Evolutionary conservation across 2,888 invertebrate species (phyloP).

Genomic region (Lordiphosa fenestrarum): DNA sequence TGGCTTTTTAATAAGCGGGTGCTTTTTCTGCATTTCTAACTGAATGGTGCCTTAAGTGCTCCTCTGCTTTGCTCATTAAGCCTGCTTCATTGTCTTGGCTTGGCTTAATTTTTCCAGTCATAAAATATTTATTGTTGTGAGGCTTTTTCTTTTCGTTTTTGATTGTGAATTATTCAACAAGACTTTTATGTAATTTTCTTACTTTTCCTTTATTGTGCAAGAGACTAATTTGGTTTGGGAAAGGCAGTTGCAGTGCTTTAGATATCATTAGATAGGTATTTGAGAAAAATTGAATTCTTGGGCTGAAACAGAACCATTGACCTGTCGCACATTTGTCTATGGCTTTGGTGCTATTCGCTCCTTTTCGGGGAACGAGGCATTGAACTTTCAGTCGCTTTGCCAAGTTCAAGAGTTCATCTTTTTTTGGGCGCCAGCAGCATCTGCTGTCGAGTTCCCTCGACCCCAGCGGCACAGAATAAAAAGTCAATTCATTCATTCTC

Average conservation of each 20-base stretch:
- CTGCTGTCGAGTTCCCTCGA: conserved; percentile 35
- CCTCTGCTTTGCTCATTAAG: conserved; percentile 8
- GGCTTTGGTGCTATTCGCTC: conserved; percentile 24
- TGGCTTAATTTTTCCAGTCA: conserved; percentile 32
- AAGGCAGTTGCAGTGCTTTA: background rate
- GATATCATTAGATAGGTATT: background rate
- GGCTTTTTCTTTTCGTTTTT: conserved; percentile 24
- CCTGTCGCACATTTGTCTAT: conserved; percentile 17
- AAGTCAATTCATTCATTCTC: conserved; percentile 38
- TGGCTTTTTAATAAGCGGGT: conserved; percentile 10
- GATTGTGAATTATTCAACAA: conserved; percentile 11
- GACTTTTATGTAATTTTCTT: conserved; percentile 10
- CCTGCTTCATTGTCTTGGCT: conserved; percentile 14
- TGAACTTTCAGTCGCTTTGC: conserved; percentile 51
- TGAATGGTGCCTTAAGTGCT: background rate
- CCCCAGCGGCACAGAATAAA: background rate
- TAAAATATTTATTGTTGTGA: conserved; percentile 62
- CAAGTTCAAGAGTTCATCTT: conserved; percentile 68
- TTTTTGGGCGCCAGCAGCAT: conserved; percentile 40
- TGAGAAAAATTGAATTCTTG: background rate
- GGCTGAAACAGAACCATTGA: background rate
- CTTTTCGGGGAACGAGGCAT: conserved; percentile 35
- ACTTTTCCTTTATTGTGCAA: conserved; percentile 16
- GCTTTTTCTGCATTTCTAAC: background rate
- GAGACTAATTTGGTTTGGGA: conserved; percentile 1